Evolutionary conservation across 2,797 vertebrate species (phyloP).

Genomic region (Trematomus bernacchii): DNA sequence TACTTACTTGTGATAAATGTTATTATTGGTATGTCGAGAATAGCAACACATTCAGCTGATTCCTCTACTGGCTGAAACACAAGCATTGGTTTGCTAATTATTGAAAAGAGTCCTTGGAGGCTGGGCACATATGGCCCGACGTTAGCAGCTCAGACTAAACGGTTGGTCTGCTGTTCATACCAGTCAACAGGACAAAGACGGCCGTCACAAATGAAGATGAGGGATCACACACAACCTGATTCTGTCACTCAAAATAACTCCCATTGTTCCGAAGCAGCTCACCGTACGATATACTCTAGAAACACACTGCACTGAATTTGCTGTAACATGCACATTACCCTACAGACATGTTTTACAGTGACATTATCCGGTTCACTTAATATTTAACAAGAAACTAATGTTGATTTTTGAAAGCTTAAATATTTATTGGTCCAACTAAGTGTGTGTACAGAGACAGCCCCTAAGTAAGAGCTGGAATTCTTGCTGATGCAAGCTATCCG

Average conservation of each 20-base stretch:
- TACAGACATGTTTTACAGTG: not conserved
- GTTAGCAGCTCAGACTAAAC: not conserved
- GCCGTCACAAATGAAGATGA: conserved; percentile 31
- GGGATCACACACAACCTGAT: conserved; percentile 32
- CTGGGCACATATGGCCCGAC: conserved; percentile 10
- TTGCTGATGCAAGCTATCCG: conserved; percentile 18
- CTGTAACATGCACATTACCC: not conserved
- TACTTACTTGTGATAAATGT: not conserved
- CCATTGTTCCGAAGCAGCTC: conserved; percentile 14
- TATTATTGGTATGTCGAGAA: not conserved
- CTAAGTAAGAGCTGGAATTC: not conserved
- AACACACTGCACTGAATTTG: not conserved
- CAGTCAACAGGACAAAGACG: conserved; percentile 32
- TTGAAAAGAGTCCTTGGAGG: not conserved
- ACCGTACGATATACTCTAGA: not conserved
- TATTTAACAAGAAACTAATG: conserved; percentile 1
- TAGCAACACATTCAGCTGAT: not conserved
- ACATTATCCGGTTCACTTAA: not conserved
- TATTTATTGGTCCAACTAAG: not conserved
- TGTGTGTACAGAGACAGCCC: not conserved
- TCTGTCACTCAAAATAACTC: conserved; percentile 46
- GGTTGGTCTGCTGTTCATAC: not conserved
- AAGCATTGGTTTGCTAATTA: not conserved
- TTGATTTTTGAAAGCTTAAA: not conserved
- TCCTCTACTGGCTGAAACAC: not conserved